Conservation (phyloP, 2,888 invertebrate species). For the Brachypalpus laphriformis region DNA sequence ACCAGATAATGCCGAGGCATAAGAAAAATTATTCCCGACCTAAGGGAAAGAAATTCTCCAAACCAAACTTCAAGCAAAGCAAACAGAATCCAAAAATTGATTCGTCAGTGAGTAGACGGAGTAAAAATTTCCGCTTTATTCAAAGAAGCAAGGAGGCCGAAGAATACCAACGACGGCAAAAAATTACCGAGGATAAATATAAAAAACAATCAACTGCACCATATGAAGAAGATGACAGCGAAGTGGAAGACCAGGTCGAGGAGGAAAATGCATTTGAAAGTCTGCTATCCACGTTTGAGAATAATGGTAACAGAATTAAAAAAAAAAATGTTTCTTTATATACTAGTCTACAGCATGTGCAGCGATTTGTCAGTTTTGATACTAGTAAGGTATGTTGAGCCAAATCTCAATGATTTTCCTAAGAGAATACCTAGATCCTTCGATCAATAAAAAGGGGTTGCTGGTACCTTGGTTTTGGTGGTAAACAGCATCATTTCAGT, state of each 20-base stretch:
- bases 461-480: no score
- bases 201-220: constrained; percentile 42
- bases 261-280: constrained; percentile 83
- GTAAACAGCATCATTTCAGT: no score
- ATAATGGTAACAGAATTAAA: constrained; percentile 70
- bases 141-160: constrained; percentile 80
- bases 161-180: constrained; percentile 76
- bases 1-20: constrained; percentile 41
- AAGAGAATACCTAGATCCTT: no score
- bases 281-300: constrained; percentile 84
- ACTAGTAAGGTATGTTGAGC: no score
- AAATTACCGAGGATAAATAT: constrained; percentile 74
- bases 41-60: constrained; percentile 28
- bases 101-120: constrained; percentile 40
- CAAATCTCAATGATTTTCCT: no score
- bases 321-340: background rate
- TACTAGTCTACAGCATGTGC: no score
- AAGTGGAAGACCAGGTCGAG: constrained; percentile 84
- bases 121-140: constrained; percentile 78
- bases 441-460: no score
- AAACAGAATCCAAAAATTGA: constrained; percentile 19
- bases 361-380: no score
- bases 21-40: constrained; percentile 59
- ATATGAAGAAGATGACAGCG: constrained; percentile 14
- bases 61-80: constrained; percentile 21